Percentiles rank a stretch among this genome's conserved stretches.
These are phyloP conservation scores for Siniperca obscura DNA, from an alignment of 2,797 vertebrate species.

Conservation along the genomic window DNA sequence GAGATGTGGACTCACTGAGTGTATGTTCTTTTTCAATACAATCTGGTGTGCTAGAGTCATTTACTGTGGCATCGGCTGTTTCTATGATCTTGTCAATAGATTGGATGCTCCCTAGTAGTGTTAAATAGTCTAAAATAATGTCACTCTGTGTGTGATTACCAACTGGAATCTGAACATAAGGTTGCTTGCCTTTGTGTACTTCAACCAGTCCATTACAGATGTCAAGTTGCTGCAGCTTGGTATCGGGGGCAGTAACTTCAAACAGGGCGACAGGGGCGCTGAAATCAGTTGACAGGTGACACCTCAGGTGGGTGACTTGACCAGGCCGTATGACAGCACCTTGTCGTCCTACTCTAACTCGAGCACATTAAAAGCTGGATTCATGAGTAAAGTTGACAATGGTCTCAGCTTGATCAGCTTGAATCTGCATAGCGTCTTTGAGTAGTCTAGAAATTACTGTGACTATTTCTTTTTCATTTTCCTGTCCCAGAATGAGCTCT, in stretches of 20 bases:
- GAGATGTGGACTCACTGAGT: background rate
- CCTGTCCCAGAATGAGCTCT: no score
- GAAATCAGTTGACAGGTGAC: conserved; percentile 11
- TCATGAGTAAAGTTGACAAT: conserved; percentile 34
- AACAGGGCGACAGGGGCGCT: conserved; percentile 14
- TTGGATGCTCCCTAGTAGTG: conserved; percentile 11
- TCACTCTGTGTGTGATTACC: conserved; percentile 13
- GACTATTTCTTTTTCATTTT: background rate
- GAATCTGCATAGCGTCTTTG: conserved; percentile 26
- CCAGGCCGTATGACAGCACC: background rate
- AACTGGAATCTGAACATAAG: conserved; percentile 27
- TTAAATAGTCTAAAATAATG: background rate
- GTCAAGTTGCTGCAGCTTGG: no score
- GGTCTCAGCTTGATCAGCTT: conserved; percentile 21
- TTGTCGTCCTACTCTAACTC: conserved; percentile 1
- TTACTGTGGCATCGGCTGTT: background rate
- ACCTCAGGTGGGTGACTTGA: conserved; percentile 13
- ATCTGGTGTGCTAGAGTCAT: no score
- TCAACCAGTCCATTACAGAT: conserved; percentile 26
- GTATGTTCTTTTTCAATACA: background rate
- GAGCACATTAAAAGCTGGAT: background rate
- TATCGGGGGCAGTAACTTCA: conserved; percentile 5
- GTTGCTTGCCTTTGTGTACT: background rate
- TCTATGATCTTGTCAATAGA: conserved; percentile 21
- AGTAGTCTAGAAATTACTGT: conserved; percentile 4